phyloP scores from a whole-genome alignment of 2,888 invertebrate species.

The Caenorhabditis uteleia region DNA sequence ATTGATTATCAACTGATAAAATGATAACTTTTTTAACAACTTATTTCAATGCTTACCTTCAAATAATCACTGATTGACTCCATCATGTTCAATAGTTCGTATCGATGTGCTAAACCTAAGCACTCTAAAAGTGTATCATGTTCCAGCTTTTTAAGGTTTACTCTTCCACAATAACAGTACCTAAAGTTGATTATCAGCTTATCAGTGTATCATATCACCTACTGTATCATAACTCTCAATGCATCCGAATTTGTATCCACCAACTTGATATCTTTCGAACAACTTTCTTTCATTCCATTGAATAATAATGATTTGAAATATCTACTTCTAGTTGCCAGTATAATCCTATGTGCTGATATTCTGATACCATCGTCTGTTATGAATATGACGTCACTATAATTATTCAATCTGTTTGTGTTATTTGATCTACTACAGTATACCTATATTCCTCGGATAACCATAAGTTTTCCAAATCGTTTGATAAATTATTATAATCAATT shows the following conservation, averaged over 20 bases:
- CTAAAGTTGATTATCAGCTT: constrained; percentile 74
- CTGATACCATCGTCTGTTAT: constrained; percentile 78
- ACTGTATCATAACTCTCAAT: constrained; percentile 43
- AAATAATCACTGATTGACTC: constrained; percentile 89
- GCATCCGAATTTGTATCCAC: constrained; percentile 53
- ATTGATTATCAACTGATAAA: constrained; percentile 78
- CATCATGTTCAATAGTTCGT: constrained; percentile 91
- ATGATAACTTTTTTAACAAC: neutral
- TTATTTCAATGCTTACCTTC: constrained; percentile 70
- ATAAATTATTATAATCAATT: too few species aligned
- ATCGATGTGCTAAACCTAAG: constrained; percentile 89
- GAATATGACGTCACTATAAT: constrained; percentile 84
- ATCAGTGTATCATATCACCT: constrained; percentile 1
- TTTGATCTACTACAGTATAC: too few species aligned
- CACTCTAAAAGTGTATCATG: constrained; percentile 75
- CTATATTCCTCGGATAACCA: too few species aligned
- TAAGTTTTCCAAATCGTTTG: too few species aligned
- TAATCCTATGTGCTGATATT: constrained; percentile 81
- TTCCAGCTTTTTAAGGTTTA: constrained; percentile 73
- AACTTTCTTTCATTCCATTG: constrained; percentile 77
- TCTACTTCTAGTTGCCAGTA: constrained; percentile 91
- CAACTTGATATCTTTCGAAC: constrained; percentile 76
- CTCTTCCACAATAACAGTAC: constrained; percentile 89
- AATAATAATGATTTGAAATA: constrained; percentile 83
- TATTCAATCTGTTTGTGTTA: too few species aligned